phyloP scores from a whole-genome alignment of 1,140 invertebrate genomes.

The Lepidurus couesii region DNA sequence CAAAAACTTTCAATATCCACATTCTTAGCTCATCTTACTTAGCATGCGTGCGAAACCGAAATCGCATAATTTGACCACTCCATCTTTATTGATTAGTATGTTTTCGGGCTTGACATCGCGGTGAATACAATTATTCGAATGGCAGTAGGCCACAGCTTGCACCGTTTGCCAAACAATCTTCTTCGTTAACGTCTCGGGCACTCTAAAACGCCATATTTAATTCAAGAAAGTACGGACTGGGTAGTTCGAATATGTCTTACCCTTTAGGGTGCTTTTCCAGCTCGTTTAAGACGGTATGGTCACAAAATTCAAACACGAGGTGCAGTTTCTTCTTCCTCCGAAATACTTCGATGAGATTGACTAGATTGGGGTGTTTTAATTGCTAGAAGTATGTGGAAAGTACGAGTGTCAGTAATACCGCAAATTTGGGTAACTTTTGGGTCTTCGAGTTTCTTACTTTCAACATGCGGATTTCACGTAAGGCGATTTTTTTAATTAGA shows the following conservation, averaged over 20 bases:
- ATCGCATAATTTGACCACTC: constrained; percentile 95
- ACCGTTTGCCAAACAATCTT: constrained; percentile 94
- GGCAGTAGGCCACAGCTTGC: constrained; percentile 91
- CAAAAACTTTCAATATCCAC: constrained; percentile 27
- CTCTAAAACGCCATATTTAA: constrained; percentile 47
- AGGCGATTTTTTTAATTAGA: constrained; percentile 94
- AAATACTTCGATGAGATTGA: constrained; percentile 97
- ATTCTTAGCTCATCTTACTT: constrained; percentile 57
- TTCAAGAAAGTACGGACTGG: constrained; percentile 20
- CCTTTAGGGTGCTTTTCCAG: constrained; percentile 82
- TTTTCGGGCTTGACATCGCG: constrained; percentile 98
- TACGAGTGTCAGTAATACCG: constrained; percentile 28
- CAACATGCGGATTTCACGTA: constrained; percentile 92
- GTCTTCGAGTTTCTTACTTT: constrained; percentile 61
- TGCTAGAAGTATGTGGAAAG: constrained; percentile 59
- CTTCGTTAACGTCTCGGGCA: constrained; percentile 82
- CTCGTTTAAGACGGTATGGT: constrained; percentile 92
- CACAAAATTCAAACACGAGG: constrained; percentile 97
- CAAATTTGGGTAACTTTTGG: neutral
- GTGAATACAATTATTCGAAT: constrained; percentile 92
- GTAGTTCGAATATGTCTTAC: constrained; percentile 42
- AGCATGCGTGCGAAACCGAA: constrained; percentile 98
- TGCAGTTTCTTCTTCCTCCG: constrained; percentile 91
- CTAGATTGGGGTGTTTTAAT: constrained; percentile 95
- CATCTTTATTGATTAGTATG: constrained; percentile 88